These are phyloP conservation scores for Copidosoma aretas DNA, from an alignment of 2,888 invertebrate genomes.

Conservation along the genomic window DNA sequence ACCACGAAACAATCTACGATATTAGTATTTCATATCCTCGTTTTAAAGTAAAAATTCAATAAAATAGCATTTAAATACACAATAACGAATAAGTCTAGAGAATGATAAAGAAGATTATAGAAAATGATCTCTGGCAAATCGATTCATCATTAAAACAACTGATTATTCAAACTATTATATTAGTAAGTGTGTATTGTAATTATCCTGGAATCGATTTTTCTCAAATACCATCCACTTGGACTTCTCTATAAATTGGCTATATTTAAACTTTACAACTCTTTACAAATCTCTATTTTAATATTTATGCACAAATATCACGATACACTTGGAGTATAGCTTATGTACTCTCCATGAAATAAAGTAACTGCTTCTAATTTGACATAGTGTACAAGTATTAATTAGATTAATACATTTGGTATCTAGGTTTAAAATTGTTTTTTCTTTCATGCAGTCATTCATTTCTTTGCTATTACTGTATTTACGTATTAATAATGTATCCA, in stretches of 20 bases:
- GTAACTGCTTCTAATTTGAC: conserved; percentile 21
- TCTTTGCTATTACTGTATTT: neutral
- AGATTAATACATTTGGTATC: conserved; percentile 31
- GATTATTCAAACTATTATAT: conserved; percentile 21
- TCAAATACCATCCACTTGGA: conserved; percentile 11
- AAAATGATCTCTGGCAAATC: conserved; percentile 23
- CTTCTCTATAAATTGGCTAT: conserved; percentile 17
- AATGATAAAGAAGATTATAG: conserved; percentile 20
- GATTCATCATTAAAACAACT: neutral
- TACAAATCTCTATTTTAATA: conserved; percentile 25
- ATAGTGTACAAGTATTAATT: conserved; percentile 30
- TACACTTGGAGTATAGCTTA: conserved; percentile 28
- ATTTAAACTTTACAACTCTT: conserved; percentile 19
- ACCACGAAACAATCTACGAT: conserved; percentile 21
- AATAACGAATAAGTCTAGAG: conserved; percentile 7
- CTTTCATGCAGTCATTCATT: conserved; percentile 23
- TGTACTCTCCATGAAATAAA: conserved; percentile 14
- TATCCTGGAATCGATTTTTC: conserved; percentile 4
- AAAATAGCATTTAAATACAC: too few species aligned
- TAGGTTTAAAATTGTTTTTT: conserved; percentile 7
- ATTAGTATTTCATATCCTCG: neutral
- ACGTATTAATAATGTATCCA: neutral
- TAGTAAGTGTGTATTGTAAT: conserved; percentile 15
- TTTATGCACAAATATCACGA: conserved; percentile 31
- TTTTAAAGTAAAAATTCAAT: neutral